Evolutionary conservation across 92 coral and sea anemone genomes (phyloP).

Genomic region (Porites cylindrica): DNA sequence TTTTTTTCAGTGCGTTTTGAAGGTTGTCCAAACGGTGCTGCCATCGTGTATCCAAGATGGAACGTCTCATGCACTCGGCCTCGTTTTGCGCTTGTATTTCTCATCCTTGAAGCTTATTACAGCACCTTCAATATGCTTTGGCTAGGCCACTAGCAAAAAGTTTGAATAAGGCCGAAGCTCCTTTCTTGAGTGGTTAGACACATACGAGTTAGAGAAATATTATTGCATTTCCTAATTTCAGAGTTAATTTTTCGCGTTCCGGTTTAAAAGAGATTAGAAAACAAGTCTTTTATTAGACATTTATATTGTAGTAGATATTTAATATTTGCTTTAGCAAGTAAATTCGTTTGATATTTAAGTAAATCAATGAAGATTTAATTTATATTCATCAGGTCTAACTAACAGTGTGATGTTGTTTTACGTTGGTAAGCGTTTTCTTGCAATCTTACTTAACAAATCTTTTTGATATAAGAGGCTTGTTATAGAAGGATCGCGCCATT

Average conservation of each 20-base stretch:
- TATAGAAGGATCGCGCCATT: no score
- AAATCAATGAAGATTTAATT: not conserved
- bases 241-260: not conserved
- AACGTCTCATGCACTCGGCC: no score
- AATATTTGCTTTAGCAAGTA: not conserved
- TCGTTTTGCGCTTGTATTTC: no score
- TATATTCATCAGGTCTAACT: not conserved
- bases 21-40: not conserved
- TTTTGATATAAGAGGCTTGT: not conserved
- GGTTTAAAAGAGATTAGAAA: not conserved
- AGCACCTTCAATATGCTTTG: no score
- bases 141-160: no score
- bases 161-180: no score
- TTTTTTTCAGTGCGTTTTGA: not conserved
- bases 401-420: not conserved
- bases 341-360: conserved; percentile 2
- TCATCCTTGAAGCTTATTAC: no score
- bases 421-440: not conserved
- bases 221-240: not conserved
- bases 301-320: not conserved
- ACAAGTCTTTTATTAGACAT: no score
- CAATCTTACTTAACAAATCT: not conserved
- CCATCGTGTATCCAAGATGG: no score
- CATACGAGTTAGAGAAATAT: not conserved
- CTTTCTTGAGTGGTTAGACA: not conserved